Conservation (phyloP, 2,113 vertebrate species). For the Cyrtonyx montezumae region DNA sequence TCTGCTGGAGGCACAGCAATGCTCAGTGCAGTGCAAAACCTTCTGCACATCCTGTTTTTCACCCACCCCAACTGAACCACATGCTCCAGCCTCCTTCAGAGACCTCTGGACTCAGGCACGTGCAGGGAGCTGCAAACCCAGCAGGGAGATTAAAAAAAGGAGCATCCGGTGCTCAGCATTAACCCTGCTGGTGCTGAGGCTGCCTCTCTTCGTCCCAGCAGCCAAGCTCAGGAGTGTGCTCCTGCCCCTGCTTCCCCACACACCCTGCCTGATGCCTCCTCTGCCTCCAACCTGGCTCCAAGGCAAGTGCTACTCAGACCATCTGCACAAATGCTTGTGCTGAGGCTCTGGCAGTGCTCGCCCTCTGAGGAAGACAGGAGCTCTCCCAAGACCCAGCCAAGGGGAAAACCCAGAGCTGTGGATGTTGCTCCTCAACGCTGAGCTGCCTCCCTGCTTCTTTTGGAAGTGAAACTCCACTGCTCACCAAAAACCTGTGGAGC, state of each 20-base stretch:
- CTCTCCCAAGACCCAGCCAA: background rate
- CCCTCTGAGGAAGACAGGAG: background rate
- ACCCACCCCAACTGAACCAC: background rate
- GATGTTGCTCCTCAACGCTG: background rate
- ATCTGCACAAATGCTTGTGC: background rate
- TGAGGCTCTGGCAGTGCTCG: fast-evolving
- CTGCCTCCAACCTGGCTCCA: background rate
- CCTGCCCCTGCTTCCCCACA: background rate
- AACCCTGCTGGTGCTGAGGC: fast-evolving
- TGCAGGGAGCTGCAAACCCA: background rate
- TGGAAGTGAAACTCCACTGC: background rate
- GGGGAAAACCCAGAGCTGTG: background rate
- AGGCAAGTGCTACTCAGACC: background rate
- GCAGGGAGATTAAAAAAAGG: background rate
- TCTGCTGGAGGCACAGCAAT: background rate
- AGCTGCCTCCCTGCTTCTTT: background rate
- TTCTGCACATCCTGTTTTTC: background rate
- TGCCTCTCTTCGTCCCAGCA: background rate
- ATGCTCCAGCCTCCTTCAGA: background rate
- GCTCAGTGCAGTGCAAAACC: background rate
- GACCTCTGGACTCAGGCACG: background rate
- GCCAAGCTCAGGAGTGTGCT: background rate
- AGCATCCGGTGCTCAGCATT: background rate
- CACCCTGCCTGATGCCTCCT: background rate
- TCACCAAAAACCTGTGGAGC: background rate